Evolutionary conservation across 2,888 invertebrate species (phyloP), one percentile per base, ranked within the genome.

Genomic region (Mechanitis messenoides): DNA sequence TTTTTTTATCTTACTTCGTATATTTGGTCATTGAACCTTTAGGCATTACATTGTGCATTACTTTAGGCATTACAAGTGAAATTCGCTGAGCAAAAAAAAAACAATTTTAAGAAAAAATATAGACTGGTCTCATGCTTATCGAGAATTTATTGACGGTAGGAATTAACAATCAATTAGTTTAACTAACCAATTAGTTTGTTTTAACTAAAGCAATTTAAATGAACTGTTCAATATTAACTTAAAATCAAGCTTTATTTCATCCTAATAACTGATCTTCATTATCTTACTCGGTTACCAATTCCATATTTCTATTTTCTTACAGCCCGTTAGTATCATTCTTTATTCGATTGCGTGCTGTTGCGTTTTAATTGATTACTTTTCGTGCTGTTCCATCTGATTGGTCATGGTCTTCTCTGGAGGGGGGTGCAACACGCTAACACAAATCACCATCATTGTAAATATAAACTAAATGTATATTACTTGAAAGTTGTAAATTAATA

Each of bases 1-100:
- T 79, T 82, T 82, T 79, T 78, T 75, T 74, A 72, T 78, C 74
- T 69, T 80, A 83, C 78, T 81, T 83, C 83, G 85, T 83, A 82
- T 84, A 61, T 60, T 69, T 77, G 85, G 83, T 85, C 84, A 72
- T 79, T 85, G 84, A 87, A 83, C 87, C 35, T 42, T 9, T 42
- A 3, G 42, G 42, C 2, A 35, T 38, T 38, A 38, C 7, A 38
- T n/a, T n/a, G n/a, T n/a, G n/a, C n/a, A n/a, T n/a, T n/a, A n/a
- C 35, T 42, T 9, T 42, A 3, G 42, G 42, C 2, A 35, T 38
- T 38, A 38, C 7, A 38, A 38, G 38, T 38, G 7, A 42, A 42
- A 42, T 42, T 42, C 11, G 3, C 7, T 11, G 42, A 42, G 42
- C 42, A 42, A 9, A 42, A 42, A 7, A 42, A 42, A 5, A 9